phyloP scores from a whole-genome alignment of 2,113 vertebrate species.

The Mixornis gularis region DNA sequence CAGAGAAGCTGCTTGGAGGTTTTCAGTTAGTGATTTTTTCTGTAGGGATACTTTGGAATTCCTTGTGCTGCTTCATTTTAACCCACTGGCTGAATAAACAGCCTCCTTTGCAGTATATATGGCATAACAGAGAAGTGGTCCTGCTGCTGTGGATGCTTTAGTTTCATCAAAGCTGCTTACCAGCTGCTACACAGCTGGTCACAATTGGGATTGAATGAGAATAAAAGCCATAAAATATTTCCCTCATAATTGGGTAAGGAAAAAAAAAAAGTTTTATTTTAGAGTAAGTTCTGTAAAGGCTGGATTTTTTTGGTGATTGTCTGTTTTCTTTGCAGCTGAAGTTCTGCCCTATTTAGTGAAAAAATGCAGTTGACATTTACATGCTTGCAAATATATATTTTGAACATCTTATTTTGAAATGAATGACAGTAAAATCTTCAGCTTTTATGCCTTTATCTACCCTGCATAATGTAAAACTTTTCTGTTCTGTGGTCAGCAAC shows the following conservation, averaged over 20 bases:
- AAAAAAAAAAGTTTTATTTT: neutral
- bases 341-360: neutral
- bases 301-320: neutral
- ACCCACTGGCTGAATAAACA: neutral
- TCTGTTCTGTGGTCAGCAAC: neutral
- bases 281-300: neutral
- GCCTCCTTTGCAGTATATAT: rapidly evolving
- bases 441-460: neutral
- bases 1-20: neutral
- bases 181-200: neutral
- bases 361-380: neutral
- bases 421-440: neutral
- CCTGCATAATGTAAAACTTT: neutral
- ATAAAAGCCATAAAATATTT: neutral
- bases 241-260: neutral
- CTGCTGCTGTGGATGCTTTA: neutral
- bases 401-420: neutral
- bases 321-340: neutral
- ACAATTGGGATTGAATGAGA: neutral
- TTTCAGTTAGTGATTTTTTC: neutral
- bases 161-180: neutral
- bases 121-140: neutral
- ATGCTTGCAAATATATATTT: neutral
- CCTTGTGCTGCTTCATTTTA: neutral
- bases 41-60: rapidly evolving